A percentile compares a stretch with the other conserved stretches of the same genome.
Conservation (phyloP, 2,888 invertebrate species). For the Cantharis lateralis region DNA sequence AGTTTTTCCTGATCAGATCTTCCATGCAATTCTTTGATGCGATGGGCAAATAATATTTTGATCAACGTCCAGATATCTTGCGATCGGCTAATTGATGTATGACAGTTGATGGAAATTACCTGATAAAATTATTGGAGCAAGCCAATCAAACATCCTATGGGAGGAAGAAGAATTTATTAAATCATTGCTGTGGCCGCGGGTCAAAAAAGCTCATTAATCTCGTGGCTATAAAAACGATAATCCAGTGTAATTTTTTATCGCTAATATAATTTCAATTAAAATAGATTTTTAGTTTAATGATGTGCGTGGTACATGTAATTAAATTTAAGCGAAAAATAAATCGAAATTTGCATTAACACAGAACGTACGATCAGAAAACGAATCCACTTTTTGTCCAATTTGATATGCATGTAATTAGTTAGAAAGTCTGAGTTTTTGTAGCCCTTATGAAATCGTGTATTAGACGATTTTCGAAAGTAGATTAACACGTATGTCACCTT, state of each 20-base stretch:
- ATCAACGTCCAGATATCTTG: not conserved
- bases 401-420: not conserved
- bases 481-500: not conserved
- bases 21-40: not conserved
- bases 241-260: not conserved
- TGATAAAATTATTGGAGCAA: not conserved
- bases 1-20: not conserved
- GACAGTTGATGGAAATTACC: not conserved
- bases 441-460: not conserved
- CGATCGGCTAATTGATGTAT: not conserved
- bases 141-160: not conserved
- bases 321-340: not conserved
- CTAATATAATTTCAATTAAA: not conserved
- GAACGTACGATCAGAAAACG: not conserved
- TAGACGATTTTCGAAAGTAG: conserved; percentile 6
- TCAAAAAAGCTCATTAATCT: not conserved
- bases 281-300: not conserved
- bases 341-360: not conserved
- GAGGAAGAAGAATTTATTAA: not conserved
- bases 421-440: not conserved
- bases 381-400: not conserved
- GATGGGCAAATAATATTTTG: not conserved
- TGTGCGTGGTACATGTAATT: not conserved
- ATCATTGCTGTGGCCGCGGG: not conserved
- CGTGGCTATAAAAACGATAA: not conserved